Evolutionary conservation across 53 echinoderm and acorn worm species (phyloP), one percentile per base, ranked within the genome.

Genomic region (Echinometra lucunter): DNA sequence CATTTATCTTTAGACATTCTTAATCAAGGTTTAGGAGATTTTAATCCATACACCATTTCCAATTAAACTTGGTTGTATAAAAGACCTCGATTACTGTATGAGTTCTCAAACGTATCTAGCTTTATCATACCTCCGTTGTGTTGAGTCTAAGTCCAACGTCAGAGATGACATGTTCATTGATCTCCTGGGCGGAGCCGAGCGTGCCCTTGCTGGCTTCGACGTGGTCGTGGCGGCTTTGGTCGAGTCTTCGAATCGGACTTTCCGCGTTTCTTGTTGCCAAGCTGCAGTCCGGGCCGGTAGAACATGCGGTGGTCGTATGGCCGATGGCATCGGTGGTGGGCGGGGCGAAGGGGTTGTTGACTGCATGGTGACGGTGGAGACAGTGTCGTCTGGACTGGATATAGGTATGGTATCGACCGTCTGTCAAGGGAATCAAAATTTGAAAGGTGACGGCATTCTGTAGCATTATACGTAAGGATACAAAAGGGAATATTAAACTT

Each of bases 271-370:
- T 18, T 92, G 74, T 56, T 92, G 93, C 93, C 93, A 92, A 1
- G 93, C 93, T 37, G 93, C 47, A 1, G 93, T 92, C 30, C 93
- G 58, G 1, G 89, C 12, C 2, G 89, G 93, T 18, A 92, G 57
- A 17, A 92, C 47, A 32, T 92, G 78, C 3, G 93, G 78, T 27
- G 93, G 80, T 92, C 93, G 93, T 45, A 92, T 78, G 56, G 93
- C 93, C 11, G 93, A 56, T 21, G 93, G 78, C 58, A 74, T 74
- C n/a, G 93, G 21, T 23, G 93, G 37, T 45, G 91, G 91, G 9
- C 91, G 69, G 15, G 91, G 70, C 13, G 91, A 91, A 57, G 89
- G 89, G 5, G 90, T 90, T 37, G n/a, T 25, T 25, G 75, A 55
- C 38, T 56, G 80, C 37, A 74, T 37, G 30, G 93, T 78, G 75